These are phyloP conservation scores for Stichodactyla helianthus DNA, from an alignment of 64 coral and sea anemone species.

Conservation along the genomic window DNA sequence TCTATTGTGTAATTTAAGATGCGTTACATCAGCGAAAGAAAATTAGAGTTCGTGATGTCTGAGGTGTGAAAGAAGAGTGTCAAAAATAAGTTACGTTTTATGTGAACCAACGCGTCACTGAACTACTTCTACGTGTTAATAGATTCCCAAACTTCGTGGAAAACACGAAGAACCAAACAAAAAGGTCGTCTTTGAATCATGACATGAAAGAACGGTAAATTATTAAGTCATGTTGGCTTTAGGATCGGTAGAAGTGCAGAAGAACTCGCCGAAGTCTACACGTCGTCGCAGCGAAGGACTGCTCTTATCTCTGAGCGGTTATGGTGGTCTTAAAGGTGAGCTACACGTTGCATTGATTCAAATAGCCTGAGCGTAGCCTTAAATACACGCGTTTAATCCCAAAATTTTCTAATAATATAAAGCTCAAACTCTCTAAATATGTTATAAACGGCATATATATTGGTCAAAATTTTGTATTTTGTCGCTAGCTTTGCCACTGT, in stretches of 20 bases:
- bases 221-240: background rate
- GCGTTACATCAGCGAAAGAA: background rate
- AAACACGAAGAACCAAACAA: background rate
- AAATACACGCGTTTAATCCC: too few species aligned
- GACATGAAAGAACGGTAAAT: background rate
- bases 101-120: background rate
- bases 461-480: background rate
- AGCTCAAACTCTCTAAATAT: background rate
- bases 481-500: background rate
- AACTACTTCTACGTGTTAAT: background rate
- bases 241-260: background rate
- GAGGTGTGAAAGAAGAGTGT: background rate
- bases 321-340: conserved; percentile 16
- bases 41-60: conserved; percentile 18
- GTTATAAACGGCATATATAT: background rate
- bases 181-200: background rate
- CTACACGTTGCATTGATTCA: background rate
- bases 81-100: background rate
- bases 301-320: conserved; percentile 18
- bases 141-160: background rate
- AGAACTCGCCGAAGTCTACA: background rate
- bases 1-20: conserved; percentile 2
- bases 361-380: background rate
- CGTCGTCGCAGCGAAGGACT: conserved; percentile 19
- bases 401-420: background rate